phyloP scores from a whole-genome alignment of 2,113 vertebrate genomes.

The Pelecanus crispus region DNA sequence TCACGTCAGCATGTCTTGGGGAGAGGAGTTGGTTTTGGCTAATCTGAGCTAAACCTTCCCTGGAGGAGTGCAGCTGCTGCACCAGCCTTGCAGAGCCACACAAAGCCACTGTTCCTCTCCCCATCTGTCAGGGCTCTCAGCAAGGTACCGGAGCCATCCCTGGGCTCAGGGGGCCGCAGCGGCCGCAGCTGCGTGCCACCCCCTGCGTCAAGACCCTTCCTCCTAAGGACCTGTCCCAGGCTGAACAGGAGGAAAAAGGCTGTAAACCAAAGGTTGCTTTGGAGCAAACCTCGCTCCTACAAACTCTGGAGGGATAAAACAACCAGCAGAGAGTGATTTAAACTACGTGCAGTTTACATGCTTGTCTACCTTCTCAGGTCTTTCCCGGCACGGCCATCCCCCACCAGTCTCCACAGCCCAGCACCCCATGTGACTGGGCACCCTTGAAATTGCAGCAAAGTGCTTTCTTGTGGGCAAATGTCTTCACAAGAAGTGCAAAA shows the following conservation, averaged over 20 bases:
- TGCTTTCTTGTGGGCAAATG: not conserved
- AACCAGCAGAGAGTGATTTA: not conserved
- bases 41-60: conserved; percentile 50
- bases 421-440: not conserved
- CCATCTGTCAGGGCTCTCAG: not conserved
- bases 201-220: not conserved
- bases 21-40: conserved; percentile 26
- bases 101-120: not conserved
- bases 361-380: not conserved
- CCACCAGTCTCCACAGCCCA: not conserved
- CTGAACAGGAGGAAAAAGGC: not conserved
- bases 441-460: not conserved
- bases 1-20: not conserved
- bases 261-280: not conserved
- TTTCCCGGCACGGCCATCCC: not conserved
- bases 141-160: not conserved
- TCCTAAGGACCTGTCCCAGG: not conserved
- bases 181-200: not conserved
- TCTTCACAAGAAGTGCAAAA: not conserved
- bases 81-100: not conserved
- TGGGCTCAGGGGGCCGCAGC: not conserved
- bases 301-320: not conserved
- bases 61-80: conserved; percentile 44
- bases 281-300: not conserved
- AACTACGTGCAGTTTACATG: accelerated